Evolutionary conservation across 2,888 invertebrate species (phyloP), one percentile per base, ranked within the genome.

Genomic region (Ecliptopera silaceata): DNA sequence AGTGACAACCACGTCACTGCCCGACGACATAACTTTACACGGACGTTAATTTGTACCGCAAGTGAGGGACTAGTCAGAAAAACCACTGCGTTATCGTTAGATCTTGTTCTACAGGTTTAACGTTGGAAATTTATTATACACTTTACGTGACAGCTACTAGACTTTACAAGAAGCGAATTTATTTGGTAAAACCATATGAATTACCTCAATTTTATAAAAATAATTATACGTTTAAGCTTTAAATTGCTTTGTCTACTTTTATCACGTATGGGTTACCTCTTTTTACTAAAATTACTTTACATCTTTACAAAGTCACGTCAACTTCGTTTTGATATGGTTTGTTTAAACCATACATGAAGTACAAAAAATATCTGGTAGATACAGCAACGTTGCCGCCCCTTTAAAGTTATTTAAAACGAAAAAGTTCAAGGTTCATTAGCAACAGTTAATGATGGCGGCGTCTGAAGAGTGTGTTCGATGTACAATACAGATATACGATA

Each of bases 371-470:
- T 79, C 76, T 69, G 77, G 58, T 66, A 69, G 77, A 57, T 67
- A 69, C 69, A 69, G 63, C 71, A 72, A 66, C 62, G 69, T 76
- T 68, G 71, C 84, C 88, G 87, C 88, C 88, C 86, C 83, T 78
- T 75, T 69, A 80, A 68, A 80, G 87, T 85, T 88, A 90, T 89
- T 90, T 90, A 87, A 89, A 89, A 86, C 87, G 74, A 79, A 80
- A 85, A 84, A 85, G 80, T 75, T 84, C 83, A 89, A 84, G 92
- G 83, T 84, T 91, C 91, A 92, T 92, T 92, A 92, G 89, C 84
- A 70, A 77, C 78, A 82, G 75, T 87, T 92, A 91, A 92, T 91
- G 89, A 91, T 82, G 88, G 84, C 86, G 85, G 82, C 82, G 71
- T 69, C 75, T 80, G 72, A 75, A 76, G 73, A 84, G 79, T 81